phyloP scores from a whole-genome alignment of 2,888 invertebrate species.

The Drosophila kanekoi region DNA sequence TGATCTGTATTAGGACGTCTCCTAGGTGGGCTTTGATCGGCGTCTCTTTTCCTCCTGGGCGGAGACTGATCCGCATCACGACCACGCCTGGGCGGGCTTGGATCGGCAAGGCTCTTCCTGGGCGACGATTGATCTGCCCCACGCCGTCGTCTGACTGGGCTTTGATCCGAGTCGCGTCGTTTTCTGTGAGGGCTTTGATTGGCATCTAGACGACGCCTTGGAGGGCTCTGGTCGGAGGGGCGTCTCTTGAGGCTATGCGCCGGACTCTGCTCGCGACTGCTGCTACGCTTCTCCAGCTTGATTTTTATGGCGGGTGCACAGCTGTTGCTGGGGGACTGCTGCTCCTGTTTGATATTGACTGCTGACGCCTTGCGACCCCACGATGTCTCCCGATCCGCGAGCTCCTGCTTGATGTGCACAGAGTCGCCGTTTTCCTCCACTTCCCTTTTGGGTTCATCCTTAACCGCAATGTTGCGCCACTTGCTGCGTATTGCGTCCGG shows the following conservation, averaged over 20 bases:
- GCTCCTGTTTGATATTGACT: slow-evolving; percentile 49
- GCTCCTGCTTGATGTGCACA: slow-evolving; percentile 48
- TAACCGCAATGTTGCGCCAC: slow-evolving; percentile 83
- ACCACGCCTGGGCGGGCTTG: not conserved
- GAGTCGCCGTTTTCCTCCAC: slow-evolving; percentile 11
- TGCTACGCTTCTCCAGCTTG: slow-evolving; percentile 63
- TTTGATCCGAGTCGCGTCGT: slow-evolving; percentile 2
- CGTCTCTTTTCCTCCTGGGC: not conserved
- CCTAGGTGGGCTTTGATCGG: not conserved
- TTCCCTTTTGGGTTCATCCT: slow-evolving; percentile 64
- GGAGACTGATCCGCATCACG: not conserved
- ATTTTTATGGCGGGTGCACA: slow-evolving; percentile 28
- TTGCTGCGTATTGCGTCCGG: slow-evolving; percentile 87
- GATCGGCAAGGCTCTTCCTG: not conserved
- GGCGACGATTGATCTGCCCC: not conserved
- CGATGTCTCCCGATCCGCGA: slow-evolving; percentile 43
- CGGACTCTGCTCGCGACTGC: slow-evolving; percentile 45
- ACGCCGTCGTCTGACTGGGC: not conserved
- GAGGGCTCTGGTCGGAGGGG: not conserved
- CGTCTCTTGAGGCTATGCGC: not conserved
- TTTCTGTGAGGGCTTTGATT: not conserved
- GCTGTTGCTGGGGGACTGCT: slow-evolving; percentile 1
- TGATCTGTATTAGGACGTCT: not conserved
- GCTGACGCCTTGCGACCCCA: slow-evolving; percentile 73
- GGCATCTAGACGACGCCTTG: not conserved